These are phyloP conservation scores for Pomacea maculata DNA, from an alignment of 1,140 invertebrate genomes.

Conservation along the genomic window DNA sequence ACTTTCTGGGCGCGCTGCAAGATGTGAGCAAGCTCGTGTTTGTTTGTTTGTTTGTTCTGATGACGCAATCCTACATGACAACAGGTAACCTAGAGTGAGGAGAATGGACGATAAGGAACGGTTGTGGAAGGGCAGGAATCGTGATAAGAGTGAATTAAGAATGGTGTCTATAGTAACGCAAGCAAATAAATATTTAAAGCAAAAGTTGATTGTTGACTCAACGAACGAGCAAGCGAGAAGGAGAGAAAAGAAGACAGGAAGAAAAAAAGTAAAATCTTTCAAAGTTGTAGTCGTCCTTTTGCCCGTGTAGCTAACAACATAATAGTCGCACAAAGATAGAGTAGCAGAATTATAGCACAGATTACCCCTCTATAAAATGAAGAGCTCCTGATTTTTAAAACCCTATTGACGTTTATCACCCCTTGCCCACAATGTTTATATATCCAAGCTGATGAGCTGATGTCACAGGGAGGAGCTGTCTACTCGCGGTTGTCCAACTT, in stretches of 20 bases:
- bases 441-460: not conserved
- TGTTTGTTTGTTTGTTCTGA: too few relatives aligned
- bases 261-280: not conserved
- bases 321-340: not conserved
- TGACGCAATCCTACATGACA: not conserved
- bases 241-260: not conserved
- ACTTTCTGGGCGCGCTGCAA: slow-evolving; percentile 45
- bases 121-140: not conserved
- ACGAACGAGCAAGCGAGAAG: too few relatives aligned
- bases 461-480: slow-evolving; percentile 50
- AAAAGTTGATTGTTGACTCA: too few relatives aligned
- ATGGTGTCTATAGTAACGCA: not conserved
- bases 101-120: not conserved
- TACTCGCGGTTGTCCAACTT: slow-evolving; percentile 95
- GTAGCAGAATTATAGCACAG: not conserved
- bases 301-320: too few relatives aligned
- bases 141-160: not conserved
- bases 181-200: not conserved
- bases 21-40: slow-evolving; percentile 33
- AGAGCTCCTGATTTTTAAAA: not conserved
- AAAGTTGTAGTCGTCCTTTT: not conserved
- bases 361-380: not conserved
- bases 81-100: not conserved
- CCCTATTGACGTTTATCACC: not conserved
- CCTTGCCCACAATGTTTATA: not conserved